Conservation (phyloP, 2,113 vertebrate species). For the Propithecus coquereli region DNA sequence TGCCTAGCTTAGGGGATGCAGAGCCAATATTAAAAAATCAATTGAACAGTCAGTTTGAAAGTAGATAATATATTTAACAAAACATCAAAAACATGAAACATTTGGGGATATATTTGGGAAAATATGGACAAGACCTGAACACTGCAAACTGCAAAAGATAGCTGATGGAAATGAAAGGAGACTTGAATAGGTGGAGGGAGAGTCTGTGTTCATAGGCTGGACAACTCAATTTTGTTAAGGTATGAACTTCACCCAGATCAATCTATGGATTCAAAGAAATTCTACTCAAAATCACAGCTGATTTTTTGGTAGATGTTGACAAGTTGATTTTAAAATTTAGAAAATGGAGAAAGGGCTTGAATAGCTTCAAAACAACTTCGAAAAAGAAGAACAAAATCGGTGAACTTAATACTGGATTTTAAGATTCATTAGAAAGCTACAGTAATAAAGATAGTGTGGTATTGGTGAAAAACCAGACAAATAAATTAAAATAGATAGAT, state of each 20-base stretch:
- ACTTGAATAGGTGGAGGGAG: too few species aligned
- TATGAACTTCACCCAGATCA: background rate
- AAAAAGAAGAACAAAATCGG: background rate
- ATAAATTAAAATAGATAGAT: background rate
- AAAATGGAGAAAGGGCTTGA: background rate
- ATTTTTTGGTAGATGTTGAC: background rate
- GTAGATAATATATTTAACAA: background rate
- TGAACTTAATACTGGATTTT: background rate
- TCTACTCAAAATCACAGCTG: background rate
- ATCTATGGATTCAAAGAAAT: background rate
- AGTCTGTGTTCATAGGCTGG: background rate
- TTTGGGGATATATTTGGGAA: background rate
- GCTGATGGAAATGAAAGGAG: background rate
- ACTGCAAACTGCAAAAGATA: too few species aligned
- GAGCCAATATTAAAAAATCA: background rate
- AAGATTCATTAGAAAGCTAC: background rate
- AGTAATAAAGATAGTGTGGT: background rate
- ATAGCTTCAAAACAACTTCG: background rate
- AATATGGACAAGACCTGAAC: background rate
- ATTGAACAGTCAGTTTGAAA: background rate
- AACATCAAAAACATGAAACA: background rate
- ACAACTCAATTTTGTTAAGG: background rate
- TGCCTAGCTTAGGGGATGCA: background rate
- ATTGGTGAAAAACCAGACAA: background rate
- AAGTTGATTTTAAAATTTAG: background rate